Conservation (phyloP, 2,797 vertebrate genomes). For the Odontamblyopus lacepedii region DNA sequence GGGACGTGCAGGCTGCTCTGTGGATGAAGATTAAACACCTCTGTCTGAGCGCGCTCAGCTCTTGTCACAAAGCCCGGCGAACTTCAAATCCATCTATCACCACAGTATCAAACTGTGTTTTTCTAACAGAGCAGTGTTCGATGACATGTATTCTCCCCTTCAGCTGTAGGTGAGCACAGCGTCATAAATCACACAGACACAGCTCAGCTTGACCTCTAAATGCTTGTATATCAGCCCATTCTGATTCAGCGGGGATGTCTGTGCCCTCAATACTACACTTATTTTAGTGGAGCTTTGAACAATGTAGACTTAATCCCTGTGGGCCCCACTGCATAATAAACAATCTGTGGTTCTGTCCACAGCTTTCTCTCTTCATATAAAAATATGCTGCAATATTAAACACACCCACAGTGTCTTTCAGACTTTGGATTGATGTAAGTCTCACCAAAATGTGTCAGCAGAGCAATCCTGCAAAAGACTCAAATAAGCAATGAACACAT, state of each 20-base stretch:
- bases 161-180: constrained; percentile 90
- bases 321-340: constrained; percentile 77
- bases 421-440: constrained; percentile 12
- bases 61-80: constrained; percentile 75
- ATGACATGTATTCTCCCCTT: constrained; percentile 82
- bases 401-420: constrained; percentile 2
- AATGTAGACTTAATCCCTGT: constrained; percentile 82
- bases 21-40: constrained; percentile 85
- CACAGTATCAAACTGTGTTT: constrained; percentile 82
- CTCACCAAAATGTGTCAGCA: constrained; percentile 14
- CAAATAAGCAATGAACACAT: neutral
- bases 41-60: constrained; percentile 77
- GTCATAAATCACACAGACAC: constrained; percentile 95
- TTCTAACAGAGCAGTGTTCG: constrained; percentile 81
- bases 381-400: constrained; percentile 17
- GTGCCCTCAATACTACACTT: constrained; percentile 85
- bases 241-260: constrained; percentile 91
- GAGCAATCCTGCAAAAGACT: neutral
- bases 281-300: constrained; percentile 85
- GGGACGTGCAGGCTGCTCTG: constrained; percentile 76
- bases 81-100: constrained; percentile 84
- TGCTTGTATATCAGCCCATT: constrained; percentile 92
- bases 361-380: constrained; percentile 38
- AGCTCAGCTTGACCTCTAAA: constrained; percentile 96
- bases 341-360: constrained; percentile 56